Base-by-base conservation (phyloP, 2,113 vertebrate species). In the Microtus pennsylvanicus region DNA sequence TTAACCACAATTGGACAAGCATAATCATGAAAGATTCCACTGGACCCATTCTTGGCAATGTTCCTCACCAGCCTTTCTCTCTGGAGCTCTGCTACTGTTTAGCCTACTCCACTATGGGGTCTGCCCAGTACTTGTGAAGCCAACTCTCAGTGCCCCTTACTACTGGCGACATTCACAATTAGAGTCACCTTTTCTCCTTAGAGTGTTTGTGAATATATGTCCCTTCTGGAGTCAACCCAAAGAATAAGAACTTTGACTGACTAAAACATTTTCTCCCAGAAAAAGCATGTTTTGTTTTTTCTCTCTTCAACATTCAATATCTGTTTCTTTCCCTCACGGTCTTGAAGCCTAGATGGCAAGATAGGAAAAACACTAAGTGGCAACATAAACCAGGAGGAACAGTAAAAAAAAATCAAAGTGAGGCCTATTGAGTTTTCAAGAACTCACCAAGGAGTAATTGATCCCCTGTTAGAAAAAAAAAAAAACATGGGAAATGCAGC, bases 1-100 rank as follows among this genome's bases (percentile, higher is more conserved):
- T 78, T 89, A 91, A 69, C 77, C 55, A 47, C 63, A 89, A 33
- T 61, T 76, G 70, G 24, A 52, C 45, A 74, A 93, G 78, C 24
- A 89, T 47, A 75, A 70, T 76, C 24, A 35, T 92, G 87, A 72
- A 89, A n/a, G 8, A 52, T 3, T 10, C 19, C 52, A 5, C 35
- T 91, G 50, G 50, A 13, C 45, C 38, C 87, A 4, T 26, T 72
- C 5, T 87, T 74, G 42, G 1, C 16, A 26, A 47, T 42, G 1
- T 17, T 30, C 10, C 70, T 42, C 70, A 50, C 24, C 45, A 38
- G 24, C 80, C 45, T 8, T 58, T 58, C 19, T 65, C 45, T 65
- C 12, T 55, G 19, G 24, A 78, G 12, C 6, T 42, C 63, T 26
- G 0, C 33, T 12, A 8, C 7, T 33, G 35, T 28, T 6, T 45